A percentile compares a stretch with the other conserved stretches of the same genome.
These are phyloP conservation scores for Apolygus lucorum DNA, from an alignment of 1,140 invertebrate genomes.

Conservation along the genomic window DNA sequence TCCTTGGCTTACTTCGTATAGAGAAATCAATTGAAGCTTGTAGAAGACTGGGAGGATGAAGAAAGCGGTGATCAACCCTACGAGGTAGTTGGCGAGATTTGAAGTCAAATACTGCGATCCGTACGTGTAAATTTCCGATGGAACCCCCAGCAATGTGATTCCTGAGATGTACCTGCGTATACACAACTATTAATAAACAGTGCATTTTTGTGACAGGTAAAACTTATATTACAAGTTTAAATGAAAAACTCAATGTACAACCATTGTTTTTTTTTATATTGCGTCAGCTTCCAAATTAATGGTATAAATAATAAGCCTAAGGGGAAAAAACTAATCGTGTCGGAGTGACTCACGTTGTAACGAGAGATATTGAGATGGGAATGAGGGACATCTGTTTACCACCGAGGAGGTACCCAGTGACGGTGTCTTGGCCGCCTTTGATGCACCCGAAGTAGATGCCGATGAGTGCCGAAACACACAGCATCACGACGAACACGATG, in stretches of 20 bases:
- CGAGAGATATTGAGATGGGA: constrained; percentile 71
- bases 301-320: too few relatives aligned
- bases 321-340: too few relatives aligned
- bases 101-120: constrained; percentile 74
- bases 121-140: constrained; percentile 78
- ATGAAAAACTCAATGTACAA: too few relatives aligned
- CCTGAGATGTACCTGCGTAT: constrained; percentile 70
- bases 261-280: too few relatives aligned
- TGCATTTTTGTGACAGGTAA: neutral
- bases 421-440: constrained; percentile 44
- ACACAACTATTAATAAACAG: neutral
- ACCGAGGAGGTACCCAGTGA: constrained; percentile 62
- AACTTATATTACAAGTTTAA: too few relatives aligned
- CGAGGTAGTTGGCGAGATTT: constrained; percentile 53
- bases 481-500: constrained; percentile 50
- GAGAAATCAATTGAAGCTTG: constrained; percentile 64
- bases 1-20: constrained; percentile 76
- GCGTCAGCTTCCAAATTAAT: too few relatives aligned
- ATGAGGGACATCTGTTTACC: constrained; percentile 60
- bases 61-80: constrained; percentile 55
- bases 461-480: constrained; percentile 49
- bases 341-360: constrained; percentile 69
- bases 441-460: constrained; percentile 64
- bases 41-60: constrained; percentile 80
- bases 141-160: constrained; percentile 78